Conservation (phyloP, 2,113 vertebrate genomes). For the Varanus komodoensis region DNA sequence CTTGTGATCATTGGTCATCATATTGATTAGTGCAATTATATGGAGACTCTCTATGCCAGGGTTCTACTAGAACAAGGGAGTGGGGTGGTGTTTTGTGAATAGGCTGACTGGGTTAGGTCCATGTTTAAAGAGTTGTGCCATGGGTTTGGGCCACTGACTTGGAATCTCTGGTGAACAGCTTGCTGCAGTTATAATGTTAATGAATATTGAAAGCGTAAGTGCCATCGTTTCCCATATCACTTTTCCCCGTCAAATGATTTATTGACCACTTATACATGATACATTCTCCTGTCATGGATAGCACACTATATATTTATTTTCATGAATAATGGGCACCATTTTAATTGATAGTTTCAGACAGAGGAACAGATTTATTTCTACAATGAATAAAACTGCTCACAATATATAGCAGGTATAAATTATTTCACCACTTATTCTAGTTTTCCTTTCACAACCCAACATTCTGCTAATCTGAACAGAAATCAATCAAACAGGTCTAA, state of each 20-base stretch:
- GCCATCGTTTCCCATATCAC: constrained; percentile 62
- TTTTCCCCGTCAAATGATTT: constrained; percentile 73
- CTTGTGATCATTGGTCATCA: neutral
- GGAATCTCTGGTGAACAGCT: constrained; percentile 42
- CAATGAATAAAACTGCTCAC: constrained; percentile 73
- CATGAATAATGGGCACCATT: constrained; percentile 73
- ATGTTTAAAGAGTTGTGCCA: neutral
- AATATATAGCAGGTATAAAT: constrained; percentile 74
- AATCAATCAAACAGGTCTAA: constrained; percentile 76
- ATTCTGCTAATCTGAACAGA: constrained; percentile 73
- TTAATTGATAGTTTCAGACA: constrained; percentile 79
- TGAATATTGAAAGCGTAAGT: constrained; percentile 74
- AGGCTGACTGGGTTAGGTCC: neutral
- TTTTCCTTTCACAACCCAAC: constrained; percentile 63
- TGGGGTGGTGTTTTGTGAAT: neutral
- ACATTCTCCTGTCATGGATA: constrained; percentile 73
- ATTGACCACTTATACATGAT: constrained; percentile 76
- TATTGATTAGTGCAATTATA: neutral
- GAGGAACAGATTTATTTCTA: constrained; percentile 76
- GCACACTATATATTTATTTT: constrained; percentile 75
- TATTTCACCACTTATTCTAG: constrained; percentile 65
- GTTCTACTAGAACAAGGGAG: neutral
- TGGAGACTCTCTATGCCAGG: neutral
- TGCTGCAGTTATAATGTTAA: constrained; percentile 68
- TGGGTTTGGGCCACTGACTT: neutral